Percentiles rank a stretch among this genome's conserved stretches.
Evolutionary conservation across 2,888 invertebrate genomes (phyloP).

Genomic region (Polyommatus icarus): DNA sequence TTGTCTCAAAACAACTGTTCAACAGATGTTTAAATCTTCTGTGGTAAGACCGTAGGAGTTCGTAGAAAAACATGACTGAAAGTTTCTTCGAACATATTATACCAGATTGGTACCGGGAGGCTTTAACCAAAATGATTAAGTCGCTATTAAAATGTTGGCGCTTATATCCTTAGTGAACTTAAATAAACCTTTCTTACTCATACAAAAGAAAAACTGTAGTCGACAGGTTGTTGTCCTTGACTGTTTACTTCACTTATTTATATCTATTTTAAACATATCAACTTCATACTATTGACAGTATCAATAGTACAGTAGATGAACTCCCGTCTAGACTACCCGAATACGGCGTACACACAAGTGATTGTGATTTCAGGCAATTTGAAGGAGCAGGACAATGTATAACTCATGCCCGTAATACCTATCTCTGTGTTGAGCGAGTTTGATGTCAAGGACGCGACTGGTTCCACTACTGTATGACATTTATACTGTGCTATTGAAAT

Average conservation of each 20-base stretch:
- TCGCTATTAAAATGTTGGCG: constrained; percentile 48
- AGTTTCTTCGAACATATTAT: background rate
- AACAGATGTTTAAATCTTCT: too few species aligned
- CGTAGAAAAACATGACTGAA: background rate
- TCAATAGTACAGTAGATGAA: background rate
- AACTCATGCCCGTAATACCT: background rate
- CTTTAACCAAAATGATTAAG: constrained; percentile 49
- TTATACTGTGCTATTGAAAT: background rate
- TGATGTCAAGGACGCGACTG: background rate
- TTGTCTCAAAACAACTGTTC: too few species aligned
- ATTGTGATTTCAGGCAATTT: background rate
- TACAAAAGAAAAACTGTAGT: constrained; percentile 43
- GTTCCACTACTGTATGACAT: background rate
- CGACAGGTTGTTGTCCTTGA: constrained; percentile 39
- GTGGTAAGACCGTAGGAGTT: too few species aligned
- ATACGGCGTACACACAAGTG: background rate
- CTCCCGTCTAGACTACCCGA: background rate
- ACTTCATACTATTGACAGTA: constrained; percentile 3
- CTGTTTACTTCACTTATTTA: constrained; percentile 33
- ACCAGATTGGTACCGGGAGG: constrained; percentile 43
- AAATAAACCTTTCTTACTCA: constrained; percentile 37
- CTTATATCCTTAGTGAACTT: constrained; percentile 37
- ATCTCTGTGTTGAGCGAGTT: background rate
- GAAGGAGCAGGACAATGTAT: background rate
- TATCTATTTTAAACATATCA: constrained; percentile 35